Evolutionary conservation across 1,140 invertebrate genomes (phyloP).

Genomic region (Lordiphosa mommai): DNA sequence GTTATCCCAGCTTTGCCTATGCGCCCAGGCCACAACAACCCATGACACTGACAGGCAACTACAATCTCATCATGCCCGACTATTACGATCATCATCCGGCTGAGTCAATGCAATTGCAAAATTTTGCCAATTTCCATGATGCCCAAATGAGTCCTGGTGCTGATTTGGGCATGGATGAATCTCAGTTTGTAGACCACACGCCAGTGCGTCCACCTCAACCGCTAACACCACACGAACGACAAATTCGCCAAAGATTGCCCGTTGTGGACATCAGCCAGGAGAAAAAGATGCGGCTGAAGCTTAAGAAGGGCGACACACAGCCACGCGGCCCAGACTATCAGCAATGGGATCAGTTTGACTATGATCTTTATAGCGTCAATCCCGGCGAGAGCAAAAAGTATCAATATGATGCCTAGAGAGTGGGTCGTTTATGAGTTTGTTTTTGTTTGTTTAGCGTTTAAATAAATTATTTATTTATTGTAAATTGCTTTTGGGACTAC

Average conservation of each 20-base stretch:
- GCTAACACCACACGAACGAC: conserved; percentile 34
- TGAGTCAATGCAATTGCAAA: conserved; percentile 69
- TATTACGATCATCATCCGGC: conserved; percentile 68
- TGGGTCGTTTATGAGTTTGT: conserved; percentile 29
- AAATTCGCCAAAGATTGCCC: conserved; percentile 42
- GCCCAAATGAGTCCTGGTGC: conserved; percentile 37
- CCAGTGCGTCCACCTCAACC: conserved; percentile 52
- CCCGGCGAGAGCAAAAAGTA: conserved; percentile 66
- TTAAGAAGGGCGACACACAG: conserved; percentile 62
- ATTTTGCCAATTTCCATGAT: conserved; percentile 64
- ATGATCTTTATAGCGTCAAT: conserved; percentile 67
- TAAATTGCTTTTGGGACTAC: conserved; percentile 34
- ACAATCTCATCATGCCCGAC: conserved; percentile 71
- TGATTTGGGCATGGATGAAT: conserved; percentile 70
- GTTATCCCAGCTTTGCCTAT: conserved; percentile 38
- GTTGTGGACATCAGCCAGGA: conserved; percentile 41
- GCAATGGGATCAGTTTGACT: conserved; percentile 76
- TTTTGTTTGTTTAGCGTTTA: conserved; percentile 49
- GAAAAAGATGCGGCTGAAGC: conserved; percentile 43
- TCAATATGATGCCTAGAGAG: conserved; percentile 41
- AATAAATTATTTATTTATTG: conserved; percentile 78
- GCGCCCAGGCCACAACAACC: conserved; percentile 49
- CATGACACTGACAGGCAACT: conserved; percentile 46
- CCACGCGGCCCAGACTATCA: conserved; percentile 38
- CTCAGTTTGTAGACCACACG: conserved; percentile 47